Conservation (phyloP, 2,113 vertebrate genomes). For the Pseudorectes ferrugineus region DNA sequence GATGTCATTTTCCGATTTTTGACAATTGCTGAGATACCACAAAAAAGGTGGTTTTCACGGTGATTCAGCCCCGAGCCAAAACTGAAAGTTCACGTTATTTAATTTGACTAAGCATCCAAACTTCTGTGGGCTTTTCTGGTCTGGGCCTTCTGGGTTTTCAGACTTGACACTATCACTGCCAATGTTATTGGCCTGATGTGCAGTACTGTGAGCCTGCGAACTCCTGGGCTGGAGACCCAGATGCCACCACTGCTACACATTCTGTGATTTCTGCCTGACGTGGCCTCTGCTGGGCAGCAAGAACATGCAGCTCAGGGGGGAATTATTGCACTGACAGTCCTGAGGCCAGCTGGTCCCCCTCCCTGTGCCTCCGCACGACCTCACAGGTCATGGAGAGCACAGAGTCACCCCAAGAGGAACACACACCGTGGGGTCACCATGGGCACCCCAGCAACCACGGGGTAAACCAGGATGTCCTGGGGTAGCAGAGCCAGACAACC, state of each 20-base stretch:
- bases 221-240: background rate
- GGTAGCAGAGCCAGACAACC: background rate
- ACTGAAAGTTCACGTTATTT: background rate
- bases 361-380: accelerated
- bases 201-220: background rate
- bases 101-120: background rate
- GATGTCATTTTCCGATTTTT: background rate
- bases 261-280: background rate
- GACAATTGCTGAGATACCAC: background rate
- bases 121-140: background rate
- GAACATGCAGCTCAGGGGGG: background rate
- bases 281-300: background rate
- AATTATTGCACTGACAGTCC: background rate
- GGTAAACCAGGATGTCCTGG: background rate
- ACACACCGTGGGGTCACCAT: background rate
- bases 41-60: background rate
- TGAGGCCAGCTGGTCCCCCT: background rate
- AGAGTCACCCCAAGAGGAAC: background rate
- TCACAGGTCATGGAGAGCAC: background rate
- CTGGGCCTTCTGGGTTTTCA: background rate
- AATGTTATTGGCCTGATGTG: background rate
- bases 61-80: background rate
- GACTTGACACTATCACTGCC: background rate
- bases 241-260: background rate
- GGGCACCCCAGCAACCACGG: background rate